A percentile compares a stretch with the other conserved stretches of the same genome.
Conservation (phyloP, 2,888 invertebrate genomes). For the Nomada goodeniana region DNA sequence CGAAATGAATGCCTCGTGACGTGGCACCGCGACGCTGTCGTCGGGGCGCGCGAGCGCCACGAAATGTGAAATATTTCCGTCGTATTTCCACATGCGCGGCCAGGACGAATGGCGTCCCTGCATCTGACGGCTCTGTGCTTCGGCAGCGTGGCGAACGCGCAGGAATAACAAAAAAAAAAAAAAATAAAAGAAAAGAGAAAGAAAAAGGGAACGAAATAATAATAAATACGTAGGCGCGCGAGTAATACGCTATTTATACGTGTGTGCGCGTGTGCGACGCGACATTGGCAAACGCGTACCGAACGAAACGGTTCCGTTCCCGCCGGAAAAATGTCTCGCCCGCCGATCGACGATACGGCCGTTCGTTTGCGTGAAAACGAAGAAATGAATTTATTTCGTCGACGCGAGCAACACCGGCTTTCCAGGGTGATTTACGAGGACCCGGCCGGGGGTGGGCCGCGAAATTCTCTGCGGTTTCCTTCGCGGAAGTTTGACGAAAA, state of each 20-base stretch:
- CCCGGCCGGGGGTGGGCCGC: constrained; percentile 25
- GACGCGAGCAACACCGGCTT: constrained; percentile 41
- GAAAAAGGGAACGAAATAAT: constrained; percentile 43
- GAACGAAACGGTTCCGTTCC: neutral
- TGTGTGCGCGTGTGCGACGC: neutral
- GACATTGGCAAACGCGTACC: constrained; percentile 1
- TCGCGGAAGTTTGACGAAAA: constrained; percentile 10
- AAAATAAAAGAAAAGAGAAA: constrained; percentile 11
- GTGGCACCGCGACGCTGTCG: constrained; percentile 83
- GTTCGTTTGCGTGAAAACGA: constrained; percentile 51
- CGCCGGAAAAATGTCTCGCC: constrained; percentile 31
- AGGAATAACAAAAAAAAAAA: constrained; percentile 9
- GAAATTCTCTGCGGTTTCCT: constrained; percentile 33
- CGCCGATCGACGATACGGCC: constrained; percentile 65
- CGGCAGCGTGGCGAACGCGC: constrained; percentile 34
- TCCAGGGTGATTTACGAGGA: constrained; percentile 48
- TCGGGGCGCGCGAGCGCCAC: constrained; percentile 79
- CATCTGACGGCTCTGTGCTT: constrained; percentile 79
- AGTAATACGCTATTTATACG: constrained; percentile 20
- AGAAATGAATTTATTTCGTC: constrained; percentile 58
- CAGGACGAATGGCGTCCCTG: constrained; percentile 82
- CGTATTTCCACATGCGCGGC: constrained; percentile 83
- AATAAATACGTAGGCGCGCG: constrained; percentile 60
- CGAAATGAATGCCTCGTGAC: constrained; percentile 82
- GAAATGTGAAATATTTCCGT: constrained; percentile 84